phyloP scores from a whole-genome alignment of 2,888 invertebrate genomes.

The Spodoptera littoralis region DNA sequence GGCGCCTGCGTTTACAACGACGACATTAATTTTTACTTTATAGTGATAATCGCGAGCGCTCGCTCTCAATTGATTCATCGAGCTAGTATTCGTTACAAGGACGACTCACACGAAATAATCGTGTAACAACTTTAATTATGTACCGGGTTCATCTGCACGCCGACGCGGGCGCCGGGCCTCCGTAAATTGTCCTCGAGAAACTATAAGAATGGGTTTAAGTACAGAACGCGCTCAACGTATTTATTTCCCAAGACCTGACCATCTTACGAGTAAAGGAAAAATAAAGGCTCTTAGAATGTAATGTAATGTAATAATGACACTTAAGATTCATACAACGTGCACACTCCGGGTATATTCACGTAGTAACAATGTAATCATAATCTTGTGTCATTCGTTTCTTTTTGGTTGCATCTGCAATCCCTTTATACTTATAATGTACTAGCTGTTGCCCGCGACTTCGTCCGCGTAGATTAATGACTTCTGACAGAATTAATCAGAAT shows the following conservation, averaged over 20 bases:
- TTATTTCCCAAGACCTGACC: constrained; percentile 28
- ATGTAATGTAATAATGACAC: neutral
- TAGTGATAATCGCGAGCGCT: constrained; percentile 63
- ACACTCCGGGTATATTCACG: constrained; percentile 1
- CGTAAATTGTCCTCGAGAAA: constrained; percentile 44
- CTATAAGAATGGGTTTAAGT: constrained; percentile 28
- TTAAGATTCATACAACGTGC: constrained; percentile 20
- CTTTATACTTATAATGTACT: too few relatives aligned
- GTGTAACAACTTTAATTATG: constrained; percentile 57
- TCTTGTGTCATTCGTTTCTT: constrained; percentile 6
- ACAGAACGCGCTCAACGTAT: constrained; percentile 12
- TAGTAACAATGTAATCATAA: constrained; percentile 14
- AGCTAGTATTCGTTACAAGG: constrained; percentile 77
- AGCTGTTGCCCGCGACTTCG: too few relatives aligned
- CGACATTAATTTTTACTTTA: constrained; percentile 62
- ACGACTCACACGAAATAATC: constrained; percentile 66
- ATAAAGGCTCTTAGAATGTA: constrained; percentile 20
- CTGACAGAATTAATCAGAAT: too few relatives aligned
- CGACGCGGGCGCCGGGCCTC: constrained; percentile 21
- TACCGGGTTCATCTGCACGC: constrained; percentile 54
- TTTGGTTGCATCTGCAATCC: constrained; percentile 14
- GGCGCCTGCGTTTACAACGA: constrained; percentile 12
- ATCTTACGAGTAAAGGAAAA: constrained; percentile 10
- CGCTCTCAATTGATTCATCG: constrained; percentile 73
- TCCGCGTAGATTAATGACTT: too few relatives aligned